Evolutionary conservation across 2,888 invertebrate genomes (phyloP), one percentile per base, ranked within the genome.

Genomic region (Drosophila nigricruria): DNA sequence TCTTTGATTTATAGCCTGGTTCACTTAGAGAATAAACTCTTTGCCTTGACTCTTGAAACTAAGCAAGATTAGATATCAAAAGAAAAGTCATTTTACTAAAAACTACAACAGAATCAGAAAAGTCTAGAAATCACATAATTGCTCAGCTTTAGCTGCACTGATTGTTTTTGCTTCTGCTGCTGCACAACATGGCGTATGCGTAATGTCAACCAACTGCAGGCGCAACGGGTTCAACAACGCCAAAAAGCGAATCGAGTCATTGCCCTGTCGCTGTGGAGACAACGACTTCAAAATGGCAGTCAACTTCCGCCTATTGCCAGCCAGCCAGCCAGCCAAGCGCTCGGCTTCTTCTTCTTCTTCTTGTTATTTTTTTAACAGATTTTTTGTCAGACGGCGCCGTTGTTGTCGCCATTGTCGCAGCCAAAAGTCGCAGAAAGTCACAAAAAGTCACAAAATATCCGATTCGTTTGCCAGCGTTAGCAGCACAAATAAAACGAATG

Each of bases 101-200:
- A 6, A 12, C 14, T 14, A 6, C 25, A 14, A 14, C 10, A 1
- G 30, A 23, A 34, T 16, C 6, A 34, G 23, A 16, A 16, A 20
- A 10, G 43, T 16, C 10, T 36, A 16, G 23, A 23, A 36, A 10
- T 12, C 30, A 5, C 18, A 4, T 12, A 12, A 18, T 49, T 18
- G 27, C 1, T 27, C 10, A 12, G 27, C n/a, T 16, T 14, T 14
- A 6, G 8, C 50, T 18, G 12, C 18, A 32, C 32, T 34, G 14
- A 20, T 32, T 20, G 25, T 5, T 38, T 25, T 25, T 18, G n/a
- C n/a, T n/a, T n/a, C n/a, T n/a, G n/a, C n/a, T n/a, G 54, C 40
- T 49, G 58, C 8, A n/a, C 40, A 12, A 25, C 62, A n/a, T 34
- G 68, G 68, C 79, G 88, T 70, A 88, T 88, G 82, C 82, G 85